These are phyloP conservation scores for Drosophila sucinea DNA, from an alignment of 1,140 invertebrate genomes.

Conservation along the genomic window DNA sequence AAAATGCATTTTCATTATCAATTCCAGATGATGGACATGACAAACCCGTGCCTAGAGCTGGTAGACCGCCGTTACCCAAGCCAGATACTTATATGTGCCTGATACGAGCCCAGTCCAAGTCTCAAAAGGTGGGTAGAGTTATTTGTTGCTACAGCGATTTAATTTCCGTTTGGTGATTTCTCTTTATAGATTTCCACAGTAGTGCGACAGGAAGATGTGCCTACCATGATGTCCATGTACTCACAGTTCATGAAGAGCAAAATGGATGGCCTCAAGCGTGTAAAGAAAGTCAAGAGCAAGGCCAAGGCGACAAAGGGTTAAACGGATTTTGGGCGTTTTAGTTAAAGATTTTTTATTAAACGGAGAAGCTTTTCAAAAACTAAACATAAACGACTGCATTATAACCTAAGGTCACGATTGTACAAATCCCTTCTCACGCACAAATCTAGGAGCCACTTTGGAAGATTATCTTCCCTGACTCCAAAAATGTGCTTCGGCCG, in stretches of 20 bases:
- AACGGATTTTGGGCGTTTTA: conserved; percentile 31
- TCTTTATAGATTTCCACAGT: conserved; percentile 87
- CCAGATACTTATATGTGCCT: conserved; percentile 89
- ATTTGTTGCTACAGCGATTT: not conserved
- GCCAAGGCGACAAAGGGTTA: conserved; percentile 86
- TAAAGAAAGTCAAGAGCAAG: conserved; percentile 90
- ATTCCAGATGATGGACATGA: conserved; percentile 89
- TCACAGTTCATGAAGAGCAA: conserved; percentile 91
- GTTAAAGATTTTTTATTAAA: conserved; percentile 69
- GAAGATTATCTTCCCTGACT: conserved; percentile 31
- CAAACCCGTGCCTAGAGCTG: conserved; percentile 87
- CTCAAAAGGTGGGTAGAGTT: conserved; percentile 85
- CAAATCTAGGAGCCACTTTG: conserved; percentile 46
- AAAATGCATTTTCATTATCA: conserved; percentile 1
- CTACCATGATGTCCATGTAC: conserved; percentile 93
- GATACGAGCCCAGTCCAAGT: conserved; percentile 87
- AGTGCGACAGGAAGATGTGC: conserved; percentile 91
- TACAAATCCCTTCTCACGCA: conserved; percentile 15
- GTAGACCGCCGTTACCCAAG: conserved; percentile 85
- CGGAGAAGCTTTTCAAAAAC: conserved; percentile 52
- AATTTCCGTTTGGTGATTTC: not conserved
- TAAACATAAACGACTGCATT: conserved; percentile 8
- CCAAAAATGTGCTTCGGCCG: conserved; percentile 49
- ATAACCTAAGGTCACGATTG: not conserved
- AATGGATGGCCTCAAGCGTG: conserved; percentile 92